phyloP scores from a whole-genome alignment of 2,113 vertebrate species.

The Laticauda colubrina region DNA sequence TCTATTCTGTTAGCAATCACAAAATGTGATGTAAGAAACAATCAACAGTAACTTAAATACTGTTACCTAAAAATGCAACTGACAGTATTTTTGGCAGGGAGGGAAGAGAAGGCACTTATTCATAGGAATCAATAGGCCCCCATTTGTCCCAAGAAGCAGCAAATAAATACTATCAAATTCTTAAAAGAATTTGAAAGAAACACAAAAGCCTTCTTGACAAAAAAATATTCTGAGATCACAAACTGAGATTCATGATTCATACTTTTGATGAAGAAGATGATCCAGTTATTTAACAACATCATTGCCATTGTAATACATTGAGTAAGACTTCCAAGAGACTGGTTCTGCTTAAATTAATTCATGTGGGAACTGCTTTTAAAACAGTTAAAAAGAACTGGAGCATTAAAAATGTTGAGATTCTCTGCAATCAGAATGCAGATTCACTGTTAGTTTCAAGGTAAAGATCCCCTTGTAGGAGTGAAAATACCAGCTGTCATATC shows the following conservation, averaged over 20 bases:
- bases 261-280: not conserved
- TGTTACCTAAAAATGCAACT: not conserved
- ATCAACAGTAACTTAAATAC: not conserved
- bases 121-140: not conserved
- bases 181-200: not conserved
- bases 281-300: not conserved
- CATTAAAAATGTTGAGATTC: not conserved
- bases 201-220: not conserved
- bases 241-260: not conserved
- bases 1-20: not conserved
- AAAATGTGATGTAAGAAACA: not conserved
- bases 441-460: not conserved
- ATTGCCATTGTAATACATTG: not conserved
- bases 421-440: not conserved
- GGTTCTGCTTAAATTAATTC: not conserved
- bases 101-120: not conserved
- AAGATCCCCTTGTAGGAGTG: not conserved
- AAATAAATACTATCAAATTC: slow-evolving; percentile 4
- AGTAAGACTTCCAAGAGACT: not conserved
- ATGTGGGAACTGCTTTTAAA: not conserved
- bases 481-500: not conserved
- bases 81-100: not conserved
- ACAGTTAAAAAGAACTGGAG: not conserved
- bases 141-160: not conserved
- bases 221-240: not conserved